Percentiles rank a stretch among this genome's conserved stretches.
phyloP scores from a whole-genome alignment of 1,140 invertebrate species.

The Linepithema humile region DNA sequence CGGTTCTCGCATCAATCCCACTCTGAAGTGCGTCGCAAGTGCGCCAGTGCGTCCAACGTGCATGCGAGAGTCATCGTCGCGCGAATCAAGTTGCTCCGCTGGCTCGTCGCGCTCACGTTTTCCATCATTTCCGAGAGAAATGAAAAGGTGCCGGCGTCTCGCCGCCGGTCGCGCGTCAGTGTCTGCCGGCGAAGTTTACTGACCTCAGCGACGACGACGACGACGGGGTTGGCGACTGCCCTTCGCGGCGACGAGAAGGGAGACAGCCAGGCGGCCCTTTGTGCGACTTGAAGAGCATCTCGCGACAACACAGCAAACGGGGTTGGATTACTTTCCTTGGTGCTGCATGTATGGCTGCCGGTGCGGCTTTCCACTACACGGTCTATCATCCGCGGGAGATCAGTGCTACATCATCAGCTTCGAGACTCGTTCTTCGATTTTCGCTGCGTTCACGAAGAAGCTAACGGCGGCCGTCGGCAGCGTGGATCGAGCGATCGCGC shows the following conservation, averaged over 20 bases:
- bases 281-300: slow-evolving; percentile 23
- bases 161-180: not conserved
- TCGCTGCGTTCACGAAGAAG: not conserved
- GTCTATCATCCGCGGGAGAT: not conserved
- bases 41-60: too few relatives aligned
- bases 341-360: not conserved
- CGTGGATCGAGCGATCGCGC: slow-evolving; percentile 8
- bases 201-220: slow-evolving; percentile 2
- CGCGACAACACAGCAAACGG: slow-evolving; percentile 11
- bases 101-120: not conserved
- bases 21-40: too few relatives aligned
- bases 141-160: not conserved
- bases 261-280: slow-evolving; percentile 25
- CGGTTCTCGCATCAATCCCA: too few relatives aligned
- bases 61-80: not conserved
- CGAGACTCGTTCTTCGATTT: not conserved
- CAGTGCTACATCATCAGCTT: not conserved
- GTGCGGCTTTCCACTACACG: not conserved
- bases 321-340: slow-evolving; percentile 11
- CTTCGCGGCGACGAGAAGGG: slow-evolving; percentile 19
- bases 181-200: slow-evolving; percentile 33
- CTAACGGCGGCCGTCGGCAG: not conserved
- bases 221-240: slow-evolving; percentile 28
- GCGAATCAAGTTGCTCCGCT: not conserved
- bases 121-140: not conserved